Evolutionary conservation across 2,888 invertebrate genomes (phyloP).

Genomic region (Catotricha subobsoleta): DNA sequence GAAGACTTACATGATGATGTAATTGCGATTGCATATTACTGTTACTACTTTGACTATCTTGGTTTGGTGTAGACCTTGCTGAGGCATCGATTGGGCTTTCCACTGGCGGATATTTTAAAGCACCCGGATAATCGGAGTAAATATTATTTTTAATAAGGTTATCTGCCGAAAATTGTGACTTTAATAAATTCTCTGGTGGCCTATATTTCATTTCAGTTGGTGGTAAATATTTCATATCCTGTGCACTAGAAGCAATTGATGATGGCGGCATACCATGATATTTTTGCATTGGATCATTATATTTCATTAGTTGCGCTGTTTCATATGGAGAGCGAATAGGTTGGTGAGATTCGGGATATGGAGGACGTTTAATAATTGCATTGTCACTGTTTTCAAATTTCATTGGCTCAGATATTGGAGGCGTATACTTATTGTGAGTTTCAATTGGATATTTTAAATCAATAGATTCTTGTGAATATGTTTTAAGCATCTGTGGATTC

Average conservation of each 20-base stretch:
- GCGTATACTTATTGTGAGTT: constrained; percentile 12
- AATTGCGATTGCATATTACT: constrained; percentile 19
- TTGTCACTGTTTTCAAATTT: constrained; percentile 11
- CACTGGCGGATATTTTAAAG: constrained; percentile 20
- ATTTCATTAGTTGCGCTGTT: constrained; percentile 26
- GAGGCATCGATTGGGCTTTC: constrained; percentile 30
- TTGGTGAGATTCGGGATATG: constrained; percentile 17
- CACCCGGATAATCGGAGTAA: constrained; percentile 17
- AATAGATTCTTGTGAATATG: constrained; percentile 18
- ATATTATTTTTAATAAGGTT: constrained; percentile 28
- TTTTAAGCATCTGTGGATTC: constrained; percentile 13
- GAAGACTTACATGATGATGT: constrained; percentile 15
- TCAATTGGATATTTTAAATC: constrained; percentile 3
- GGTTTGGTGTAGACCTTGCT: constrained; percentile 27
- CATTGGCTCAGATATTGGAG: constrained; percentile 11
- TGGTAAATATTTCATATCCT: constrained; percentile 28
- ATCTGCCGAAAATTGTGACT: constrained; percentile 24
- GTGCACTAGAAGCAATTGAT: constrained; percentile 18
- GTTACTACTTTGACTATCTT: constrained; percentile 30
- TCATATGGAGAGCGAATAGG: constrained; percentile 26
- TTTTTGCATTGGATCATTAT: constrained; percentile 26
- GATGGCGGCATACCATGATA: constrained; percentile 19
- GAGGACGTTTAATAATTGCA: constrained; percentile 10
- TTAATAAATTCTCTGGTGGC: constrained; percentile 11
- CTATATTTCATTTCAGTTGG: constrained; percentile 11